Percentiles rank a stretch among this genome's conserved stretches.
Conservation (phyloP, 2,797 vertebrate genomes). For the Triplophysa bombifrons region DNA sequence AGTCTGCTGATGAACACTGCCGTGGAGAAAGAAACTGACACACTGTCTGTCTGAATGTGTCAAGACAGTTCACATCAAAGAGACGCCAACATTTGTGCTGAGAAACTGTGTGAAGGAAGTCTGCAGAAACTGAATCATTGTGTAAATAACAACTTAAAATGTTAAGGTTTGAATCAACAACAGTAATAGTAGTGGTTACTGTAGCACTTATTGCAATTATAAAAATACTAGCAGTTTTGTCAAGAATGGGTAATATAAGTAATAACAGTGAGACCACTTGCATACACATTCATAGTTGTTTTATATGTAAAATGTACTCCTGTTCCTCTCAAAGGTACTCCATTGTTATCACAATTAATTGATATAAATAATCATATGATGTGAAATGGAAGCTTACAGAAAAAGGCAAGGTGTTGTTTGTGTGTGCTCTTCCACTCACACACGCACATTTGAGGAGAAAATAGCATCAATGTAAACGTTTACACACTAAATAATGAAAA, state of each 20-base stretch:
- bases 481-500: neutral
- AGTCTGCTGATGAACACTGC: neutral
- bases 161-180: neutral
- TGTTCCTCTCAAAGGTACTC: no score
- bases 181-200: neutral
- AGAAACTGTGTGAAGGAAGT: neutral
- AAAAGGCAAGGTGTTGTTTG: no score
- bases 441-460: neutral
- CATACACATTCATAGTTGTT: no score
- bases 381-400: no score
- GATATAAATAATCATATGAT: neutral
- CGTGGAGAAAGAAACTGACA: neutral
- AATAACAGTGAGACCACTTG: no score
- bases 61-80: neutral
- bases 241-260: no score
- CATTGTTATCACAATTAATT: neutral
- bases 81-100: neutral
- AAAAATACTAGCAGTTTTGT: no score
- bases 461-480: neutral
- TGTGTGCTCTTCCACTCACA: no score
- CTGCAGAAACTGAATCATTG: neutral
- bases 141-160: no score
- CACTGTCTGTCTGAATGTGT: slow-evolving; percentile 1
- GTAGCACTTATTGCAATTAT: no score
- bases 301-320: no score